Conservation (phyloP, 1,140 invertebrate species). For the Polypedilum pembai region DNA sequence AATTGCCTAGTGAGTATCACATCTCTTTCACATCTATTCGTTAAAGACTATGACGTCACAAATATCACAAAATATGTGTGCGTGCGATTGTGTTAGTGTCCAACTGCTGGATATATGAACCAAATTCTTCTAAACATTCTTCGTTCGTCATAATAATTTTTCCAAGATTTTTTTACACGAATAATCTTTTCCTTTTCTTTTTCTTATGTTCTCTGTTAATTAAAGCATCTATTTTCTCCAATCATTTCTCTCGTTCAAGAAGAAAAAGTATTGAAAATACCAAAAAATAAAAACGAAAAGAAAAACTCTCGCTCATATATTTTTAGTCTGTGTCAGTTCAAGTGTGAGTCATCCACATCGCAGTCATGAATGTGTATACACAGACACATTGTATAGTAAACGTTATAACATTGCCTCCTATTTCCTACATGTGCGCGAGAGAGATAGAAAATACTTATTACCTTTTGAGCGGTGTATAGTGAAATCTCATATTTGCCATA, state of each 20-base stretch:
- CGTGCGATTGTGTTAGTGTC: background rate
- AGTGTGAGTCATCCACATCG: conserved; percentile 27
- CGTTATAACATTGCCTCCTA: conserved; percentile 8
- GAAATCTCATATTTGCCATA: background rate
- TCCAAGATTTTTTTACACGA: too few relatives aligned
- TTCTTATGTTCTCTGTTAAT: background rate
- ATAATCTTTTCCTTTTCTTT: too few relatives aligned
- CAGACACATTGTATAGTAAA: conserved; percentile 18
- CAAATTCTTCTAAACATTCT: background rate
- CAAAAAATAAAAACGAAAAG: background rate
- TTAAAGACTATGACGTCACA: background rate
- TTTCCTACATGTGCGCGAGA: background rate
- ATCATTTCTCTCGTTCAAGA: background rate
- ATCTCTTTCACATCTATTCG: background rate
- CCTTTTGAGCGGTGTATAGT: conserved; percentile 4
- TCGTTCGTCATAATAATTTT: too few relatives aligned
- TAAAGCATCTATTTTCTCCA: background rate
- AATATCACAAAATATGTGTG: background rate
- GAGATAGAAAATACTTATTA: conserved; percentile 3
- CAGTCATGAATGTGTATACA: conserved; percentile 19
- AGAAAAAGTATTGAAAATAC: background rate
- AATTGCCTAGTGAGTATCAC: conserved; percentile 32
- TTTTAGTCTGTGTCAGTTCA: conserved; percentile 27
- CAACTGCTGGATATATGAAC: background rate
- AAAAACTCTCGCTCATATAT: background rate